Evolutionary conservation across 2,888 invertebrate genomes (phyloP).

Genomic region (Aphodius sticticus): DNA sequence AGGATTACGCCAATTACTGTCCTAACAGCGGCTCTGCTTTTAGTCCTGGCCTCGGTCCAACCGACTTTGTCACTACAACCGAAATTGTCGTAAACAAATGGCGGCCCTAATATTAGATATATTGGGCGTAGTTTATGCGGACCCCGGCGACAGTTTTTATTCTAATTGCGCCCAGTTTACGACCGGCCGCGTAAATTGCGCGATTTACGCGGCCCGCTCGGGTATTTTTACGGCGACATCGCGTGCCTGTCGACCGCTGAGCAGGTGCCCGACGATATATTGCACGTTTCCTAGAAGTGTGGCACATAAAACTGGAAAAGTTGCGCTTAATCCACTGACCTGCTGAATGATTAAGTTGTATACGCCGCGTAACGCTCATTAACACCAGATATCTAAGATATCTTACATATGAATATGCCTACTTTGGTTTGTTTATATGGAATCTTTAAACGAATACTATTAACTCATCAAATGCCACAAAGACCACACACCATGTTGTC

Average conservation of each 20-base stretch:
- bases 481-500: no score
- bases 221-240: background rate
- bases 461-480: no score
- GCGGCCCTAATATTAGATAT: slow-evolving; percentile 43
- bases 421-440: no score
- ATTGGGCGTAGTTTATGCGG: slow-evolving; percentile 14
- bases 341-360: background rate
- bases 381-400: background rate
- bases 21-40: slow-evolving; percentile 41
- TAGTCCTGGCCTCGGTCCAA: slow-evolving; percentile 43
- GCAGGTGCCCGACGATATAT: slow-evolving; percentile 15
- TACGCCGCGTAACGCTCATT: background rate
- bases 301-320: background rate
- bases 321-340: slow-evolving; percentile 4
- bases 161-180: slow-evolving; percentile 20
- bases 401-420: background rate
- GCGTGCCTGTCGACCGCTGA: slow-evolving; percentile 6
- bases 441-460: no score
- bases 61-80: slow-evolving; percentile 41
- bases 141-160: slow-evolving; percentile 19
- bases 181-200: slow-evolving; percentile 18
- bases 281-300: slow-evolving; percentile 6
- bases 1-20: slow-evolving; percentile 44
- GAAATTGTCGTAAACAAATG: slow-evolving; percentile 43
- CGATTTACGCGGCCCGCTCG: slow-evolving; percentile 13